These are phyloP conservation scores for Nibea albiflora DNA, from an alignment of 2,113 vertebrate species.

Conservation along the genomic window DNA sequence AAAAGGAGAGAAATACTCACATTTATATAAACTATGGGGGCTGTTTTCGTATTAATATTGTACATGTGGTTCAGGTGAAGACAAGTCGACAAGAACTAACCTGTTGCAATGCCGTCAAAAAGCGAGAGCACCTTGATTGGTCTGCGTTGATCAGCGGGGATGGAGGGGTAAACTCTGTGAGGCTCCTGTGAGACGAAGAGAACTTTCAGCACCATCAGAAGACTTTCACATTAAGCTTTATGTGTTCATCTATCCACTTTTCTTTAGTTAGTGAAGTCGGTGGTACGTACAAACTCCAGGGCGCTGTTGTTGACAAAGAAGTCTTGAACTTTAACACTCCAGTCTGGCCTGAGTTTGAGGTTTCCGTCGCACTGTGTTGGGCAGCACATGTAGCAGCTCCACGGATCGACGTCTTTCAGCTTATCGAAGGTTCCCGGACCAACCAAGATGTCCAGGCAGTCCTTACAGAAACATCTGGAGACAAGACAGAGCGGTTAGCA, in stretches of 20 bases:
- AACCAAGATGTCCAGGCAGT: slow-evolving; percentile 92
- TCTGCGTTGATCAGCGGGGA: slow-evolving; percentile 86
- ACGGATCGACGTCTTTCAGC: slow-evolving; percentile 90
- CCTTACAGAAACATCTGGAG: slow-evolving; percentile 94
- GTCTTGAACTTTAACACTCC: slow-evolving; percentile 90
- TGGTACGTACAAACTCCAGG: slow-evolving; percentile 88
- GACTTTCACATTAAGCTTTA: neutral
- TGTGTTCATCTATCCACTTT: no score
- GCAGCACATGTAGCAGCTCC: slow-evolving; percentile 94
- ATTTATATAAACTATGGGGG: neutral
- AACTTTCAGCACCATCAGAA: neutral
- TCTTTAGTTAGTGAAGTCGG: neutral
- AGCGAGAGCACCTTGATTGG: slow-evolving; percentile 92
- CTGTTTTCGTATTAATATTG: neutral
- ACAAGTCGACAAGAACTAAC: slow-evolving; percentile 72
- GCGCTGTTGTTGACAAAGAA: slow-evolving; percentile 92
- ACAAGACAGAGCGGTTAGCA: neutral
- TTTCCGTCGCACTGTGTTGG: slow-evolving; percentile 83
- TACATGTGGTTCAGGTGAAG: neutral
- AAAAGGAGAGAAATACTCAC: neutral
- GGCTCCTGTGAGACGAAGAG: slow-evolving; percentile 83
- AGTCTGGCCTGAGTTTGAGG: slow-evolving; percentile 89
- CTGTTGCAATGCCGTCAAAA: slow-evolving; percentile 96
- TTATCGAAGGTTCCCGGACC: slow-evolving; percentile 84
- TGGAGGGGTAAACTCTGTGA: slow-evolving; percentile 92